Percentiles rank a stretch among this genome's conserved stretches.
Conservation (phyloP, 2,888 invertebrate genomes). For the Philonicus albiceps region DNA sequence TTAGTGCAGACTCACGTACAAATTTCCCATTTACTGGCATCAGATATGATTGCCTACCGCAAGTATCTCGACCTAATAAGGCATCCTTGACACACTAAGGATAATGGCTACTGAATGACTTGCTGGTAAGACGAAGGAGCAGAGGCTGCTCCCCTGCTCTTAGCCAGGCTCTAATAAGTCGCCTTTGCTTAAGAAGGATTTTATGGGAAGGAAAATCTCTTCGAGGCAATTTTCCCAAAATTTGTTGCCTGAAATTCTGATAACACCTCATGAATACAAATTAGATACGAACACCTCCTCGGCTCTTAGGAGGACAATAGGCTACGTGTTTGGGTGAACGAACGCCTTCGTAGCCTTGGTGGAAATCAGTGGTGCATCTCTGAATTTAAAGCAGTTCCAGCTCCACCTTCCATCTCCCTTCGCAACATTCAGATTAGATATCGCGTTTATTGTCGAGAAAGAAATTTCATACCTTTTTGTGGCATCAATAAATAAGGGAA, state of each 20-base stretch:
- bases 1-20: constrained; percentile 28
- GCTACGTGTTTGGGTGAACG: background rate
- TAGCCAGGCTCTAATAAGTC: background rate
- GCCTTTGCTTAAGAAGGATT: background rate
- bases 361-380: background rate
- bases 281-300: background rate
- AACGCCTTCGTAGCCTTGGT: background rate
- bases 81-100: constrained; percentile 27
- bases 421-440: background rate
- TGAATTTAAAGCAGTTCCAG: background rate
- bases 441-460: background rate
- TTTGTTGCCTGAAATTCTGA: constrained; percentile 11
- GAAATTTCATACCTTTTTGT: background rate
- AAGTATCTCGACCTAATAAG: constrained; percentile 35
- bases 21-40: constrained; percentile 13
- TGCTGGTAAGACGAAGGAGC: background rate
- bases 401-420: background rate
- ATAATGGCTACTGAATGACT: constrained; percentile 28
- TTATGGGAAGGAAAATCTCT: background rate
- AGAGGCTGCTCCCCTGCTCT: background rate
- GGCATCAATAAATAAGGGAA: background rate
- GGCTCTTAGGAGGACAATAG: background rate
- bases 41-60: background rate
- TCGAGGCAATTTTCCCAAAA: background rate
- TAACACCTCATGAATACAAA: constrained; percentile 26